Evolutionary conservation across 1,140 invertebrate species (phyloP), one percentile per base, ranked within the genome.

Genomic region (Ericerus pela): DNA sequence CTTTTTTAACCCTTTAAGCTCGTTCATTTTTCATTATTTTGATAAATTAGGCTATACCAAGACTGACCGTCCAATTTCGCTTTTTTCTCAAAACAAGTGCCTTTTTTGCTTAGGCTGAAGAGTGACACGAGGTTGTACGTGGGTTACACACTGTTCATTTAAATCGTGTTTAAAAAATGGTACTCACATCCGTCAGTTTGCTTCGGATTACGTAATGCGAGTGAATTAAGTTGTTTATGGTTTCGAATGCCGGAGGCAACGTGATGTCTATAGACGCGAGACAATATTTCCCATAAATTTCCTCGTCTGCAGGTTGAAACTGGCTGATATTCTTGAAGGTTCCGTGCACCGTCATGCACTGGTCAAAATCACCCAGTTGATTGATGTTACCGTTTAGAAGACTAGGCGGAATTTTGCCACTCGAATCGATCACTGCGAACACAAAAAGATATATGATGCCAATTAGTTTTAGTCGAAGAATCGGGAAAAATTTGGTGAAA

Each of bases 381-480:
- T 79, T 79, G 8, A 79, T 70, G 62, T 80, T 80, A 33, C 78
- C 78, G 64, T 71, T 79, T 18, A 80, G 58, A 18, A 80, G 67
- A 37, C 78, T 78, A 5, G 78, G 78, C 31, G 77, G 75, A 2
- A 76, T 63, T 64, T 79, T 79, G 1, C 76, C 77, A 6, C 75
- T 74, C 2, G 78, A 70, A 62, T 80, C 78, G 64, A 76, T 74
- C 76, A 79, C 78, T 78, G 68, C 51, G 75, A 76, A 59, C 67
- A 67, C 64, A 43, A 43, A n/a, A n/a, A n/a, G n/a, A n/a, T n/a
- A n/a, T n/a, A n/a, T n/a, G n/a, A n/a, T n/a, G n/a, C n/a, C n/a
- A n/a, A n/a, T n/a, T n/a, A n/a, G n/a, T n/a, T n/a, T n/a, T n/a
- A n/a, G n/a, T n/a, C n/a, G n/a, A n/a, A n/a, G n/a, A n/a, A n/a